These are phyloP conservation scores for Aleiodes leptofemur DNA, from an alignment of 2,888 invertebrate species.

Conservation along the genomic window DNA sequence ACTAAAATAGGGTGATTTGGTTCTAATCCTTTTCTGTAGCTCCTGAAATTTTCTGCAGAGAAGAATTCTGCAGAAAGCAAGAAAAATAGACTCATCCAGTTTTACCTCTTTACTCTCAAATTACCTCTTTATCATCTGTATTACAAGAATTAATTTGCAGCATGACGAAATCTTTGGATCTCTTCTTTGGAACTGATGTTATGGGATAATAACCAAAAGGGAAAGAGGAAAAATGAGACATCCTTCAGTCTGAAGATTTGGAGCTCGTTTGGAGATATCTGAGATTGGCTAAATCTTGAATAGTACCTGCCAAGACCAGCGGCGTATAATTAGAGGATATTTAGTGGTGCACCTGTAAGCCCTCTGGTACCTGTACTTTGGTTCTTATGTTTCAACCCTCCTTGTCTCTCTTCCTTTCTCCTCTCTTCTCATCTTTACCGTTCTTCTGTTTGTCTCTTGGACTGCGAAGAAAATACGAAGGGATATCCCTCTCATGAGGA, in stretches of 20 bases:
- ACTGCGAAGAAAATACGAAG: constrained; percentile 23
- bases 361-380: constrained; percentile 43
- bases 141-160: no score
- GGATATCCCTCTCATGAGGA: constrained; percentile 23
- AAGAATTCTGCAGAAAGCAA: no score
- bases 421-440: constrained; percentile 24
- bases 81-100: no score
- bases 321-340: constrained; percentile 69
- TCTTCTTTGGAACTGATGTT: not conserved
- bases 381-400: constrained; percentile 35
- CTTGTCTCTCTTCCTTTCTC: constrained; percentile 15
- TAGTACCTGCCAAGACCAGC: constrained; percentile 58
- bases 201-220: not conserved
- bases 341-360: constrained; percentile 69
- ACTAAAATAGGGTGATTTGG: no score
- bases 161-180: not conserved
- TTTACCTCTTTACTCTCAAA: no score
- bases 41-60: no score
- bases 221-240: not conserved
- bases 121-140: no score
- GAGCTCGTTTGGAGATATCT: constrained; percentile 20
- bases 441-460: constrained; percentile 6
- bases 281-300: constrained; percentile 54
- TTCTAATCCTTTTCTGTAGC: no score
- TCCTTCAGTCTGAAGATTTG: not conserved